Evolutionary conservation across 2,113 vertebrate species (phyloP), one percentile per base, ranked within the genome.

Genomic region (Epinephelus fuscoguttatus): DNA sequence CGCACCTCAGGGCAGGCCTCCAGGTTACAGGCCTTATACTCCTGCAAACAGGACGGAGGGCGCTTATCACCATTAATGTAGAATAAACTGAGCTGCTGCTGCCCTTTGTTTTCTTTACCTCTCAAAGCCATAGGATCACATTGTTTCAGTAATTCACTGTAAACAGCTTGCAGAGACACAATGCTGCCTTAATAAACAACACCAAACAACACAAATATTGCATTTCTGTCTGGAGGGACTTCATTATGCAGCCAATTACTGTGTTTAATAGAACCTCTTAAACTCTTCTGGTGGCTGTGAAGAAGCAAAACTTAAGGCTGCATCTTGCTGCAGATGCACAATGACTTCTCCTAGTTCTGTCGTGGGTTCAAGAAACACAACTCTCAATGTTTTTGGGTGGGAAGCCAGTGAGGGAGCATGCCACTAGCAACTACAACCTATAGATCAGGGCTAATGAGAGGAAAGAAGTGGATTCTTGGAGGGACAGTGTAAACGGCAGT

Each of bases 1-100:
- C 98, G 96, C 61, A 99, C 97, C 83, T 99, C 98, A 0, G 97
- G 97, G 86, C 98, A 99, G 19, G 96, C 92, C 12, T 99, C 98
- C 0, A 98, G 95, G 88, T 97, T 99, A 83, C 98, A 99, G 0
- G 96, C 96, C 84, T 97, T 96, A 89, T 97, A 99, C 83, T 99
- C 98, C 98, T 99, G 91, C 6, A 84, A 50, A 60, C 12, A 62
- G 14, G 25, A 56, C 2, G 12, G 4, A 75, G 49, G 23, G 55
- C 19, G 1, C n/a, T 37, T 13, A 13, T 53, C 12, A 72, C 0
- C 15, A 33, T 53, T n/a, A 42, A 60, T 66, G 53, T 9, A 62
- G 9, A 84, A 18, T 15, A 33, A 57, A 52, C 30, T 37, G 42
- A 45, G 42, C 50, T 57, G 50, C 59, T 47, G 25, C 25, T 66